Conservation (phyloP, 2,888 invertebrate genomes). For the Dynastes grantii region DNA sequence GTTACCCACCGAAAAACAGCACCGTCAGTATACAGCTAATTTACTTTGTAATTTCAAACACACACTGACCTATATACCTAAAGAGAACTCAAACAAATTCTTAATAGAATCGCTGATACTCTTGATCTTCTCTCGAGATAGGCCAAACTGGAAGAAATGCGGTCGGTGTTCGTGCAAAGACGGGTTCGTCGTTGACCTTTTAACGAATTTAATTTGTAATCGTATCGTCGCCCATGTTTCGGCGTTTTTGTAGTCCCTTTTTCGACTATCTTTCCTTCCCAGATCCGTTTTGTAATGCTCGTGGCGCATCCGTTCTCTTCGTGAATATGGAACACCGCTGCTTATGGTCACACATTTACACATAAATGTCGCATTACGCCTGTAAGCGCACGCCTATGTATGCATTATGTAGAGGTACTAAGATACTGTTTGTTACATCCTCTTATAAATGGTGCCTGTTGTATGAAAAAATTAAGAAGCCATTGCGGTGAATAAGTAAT, state of each 20-base stretch:
- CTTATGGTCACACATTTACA: slow-evolving; percentile 35
- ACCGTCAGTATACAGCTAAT: background rate
- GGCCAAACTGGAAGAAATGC: background rate
- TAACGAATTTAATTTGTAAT: slow-evolving; percentile 41
- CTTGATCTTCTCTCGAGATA: slow-evolving; percentile 27
- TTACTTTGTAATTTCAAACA: slow-evolving; percentile 8
- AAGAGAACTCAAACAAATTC: slow-evolving; percentile 25
- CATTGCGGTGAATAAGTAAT: slow-evolving; percentile 2
- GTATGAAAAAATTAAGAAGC: background rate
- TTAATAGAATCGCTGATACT: slow-evolving; percentile 10
- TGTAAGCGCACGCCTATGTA: background rate
- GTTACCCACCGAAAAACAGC: background rate
- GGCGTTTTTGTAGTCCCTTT: slow-evolving; percentile 40
- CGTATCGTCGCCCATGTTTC: slow-evolving; percentile 29
- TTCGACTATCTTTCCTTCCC: slow-evolving; percentile 24
- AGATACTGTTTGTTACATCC: background rate
- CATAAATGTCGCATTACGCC: slow-evolving; percentile 4
- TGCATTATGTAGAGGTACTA: background rate
- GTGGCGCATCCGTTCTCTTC: slow-evolving; percentile 28
- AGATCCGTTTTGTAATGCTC: slow-evolving; percentile 36
- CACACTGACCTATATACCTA: slow-evolving; percentile 32
- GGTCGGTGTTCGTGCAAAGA: background rate
- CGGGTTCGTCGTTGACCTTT: slow-evolving; percentile 20
- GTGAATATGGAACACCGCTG: slow-evolving; percentile 20
- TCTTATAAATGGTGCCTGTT: background rate